phyloP scores from a whole-genome alignment of 2,797 vertebrate genomes.

The Harpagifer antarcticus region DNA sequence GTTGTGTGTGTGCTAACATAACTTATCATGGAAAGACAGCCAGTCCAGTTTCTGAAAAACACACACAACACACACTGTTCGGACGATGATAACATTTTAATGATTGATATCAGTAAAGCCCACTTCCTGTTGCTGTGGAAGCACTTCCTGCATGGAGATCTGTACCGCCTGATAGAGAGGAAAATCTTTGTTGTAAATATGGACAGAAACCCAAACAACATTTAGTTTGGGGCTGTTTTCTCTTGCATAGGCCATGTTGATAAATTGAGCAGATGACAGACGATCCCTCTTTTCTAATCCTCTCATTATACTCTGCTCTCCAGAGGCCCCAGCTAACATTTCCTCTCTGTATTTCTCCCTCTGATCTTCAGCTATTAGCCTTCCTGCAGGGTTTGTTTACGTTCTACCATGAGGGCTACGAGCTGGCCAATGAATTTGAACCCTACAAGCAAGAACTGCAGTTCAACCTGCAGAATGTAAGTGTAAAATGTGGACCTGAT shows the following conservation, averaged over 20 bases:
- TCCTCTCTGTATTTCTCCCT: constrained; percentile 33
- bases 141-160: constrained; percentile 75
- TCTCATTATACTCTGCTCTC: constrained; percentile 35
- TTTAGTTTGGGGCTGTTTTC: constrained; percentile 28
- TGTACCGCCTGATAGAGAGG: constrained; percentile 50
- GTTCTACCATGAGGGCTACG: constrained; percentile 99
- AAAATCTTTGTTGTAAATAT: constrained; percentile 76
- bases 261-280: constrained; percentile 54
- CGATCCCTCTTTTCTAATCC: constrained; percentile 38
- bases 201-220: constrained; percentile 49
- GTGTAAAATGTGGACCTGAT: constrained; percentile 48
- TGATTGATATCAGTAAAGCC: constrained; percentile 73
- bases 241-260: constrained; percentile 24
- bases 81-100: constrained; percentile 60
- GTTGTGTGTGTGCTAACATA: constrained; percentile 22
- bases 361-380: constrained; percentile 91
- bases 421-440: constrained; percentile 95
- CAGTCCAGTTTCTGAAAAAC: constrained; percentile 33
- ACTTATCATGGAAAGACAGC: constrained; percentile 23
- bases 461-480: constrained; percentile 99
- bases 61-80: constrained; percentile 56
- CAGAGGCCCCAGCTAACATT: constrained; percentile 25
- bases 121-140: constrained; percentile 74
- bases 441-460: constrained; percentile 98
- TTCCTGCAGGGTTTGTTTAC: constrained; percentile 99